Evolutionary conservation across 2,797 vertebrate genomes (phyloP).

Genomic region (Potorous gilbertii): DNA sequence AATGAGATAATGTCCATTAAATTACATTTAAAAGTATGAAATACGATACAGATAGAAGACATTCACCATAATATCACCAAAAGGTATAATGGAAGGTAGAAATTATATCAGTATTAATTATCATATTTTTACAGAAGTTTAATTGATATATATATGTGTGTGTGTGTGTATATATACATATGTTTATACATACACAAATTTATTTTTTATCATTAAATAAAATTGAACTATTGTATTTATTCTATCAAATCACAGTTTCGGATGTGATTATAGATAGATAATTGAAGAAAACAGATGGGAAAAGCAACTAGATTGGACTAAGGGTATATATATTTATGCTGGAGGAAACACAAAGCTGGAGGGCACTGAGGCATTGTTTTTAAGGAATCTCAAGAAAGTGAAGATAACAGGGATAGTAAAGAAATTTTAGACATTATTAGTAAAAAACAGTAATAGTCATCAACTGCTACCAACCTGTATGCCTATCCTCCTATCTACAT

Average conservation of each 20-base stretch:
- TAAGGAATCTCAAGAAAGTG: not conserved
- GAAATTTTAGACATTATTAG: not conserved
- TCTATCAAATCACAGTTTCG: not conserved
- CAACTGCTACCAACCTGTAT: not conserved
- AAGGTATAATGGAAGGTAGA: not conserved
- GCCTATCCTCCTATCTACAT: not conserved
- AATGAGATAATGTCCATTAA: constrained; percentile 16
- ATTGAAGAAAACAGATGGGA: not conserved
- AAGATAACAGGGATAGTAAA: not conserved
- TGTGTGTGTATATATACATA: too few relatives aligned
- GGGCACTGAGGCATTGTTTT: not conserved
- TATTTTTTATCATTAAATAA: not conserved
- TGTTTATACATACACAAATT: not conserved
- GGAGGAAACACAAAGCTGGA: not conserved
- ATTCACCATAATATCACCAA: not conserved
- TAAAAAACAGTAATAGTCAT: not conserved
- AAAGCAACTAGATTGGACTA: not conserved
- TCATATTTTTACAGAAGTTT: not conserved
- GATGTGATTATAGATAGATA: not conserved
- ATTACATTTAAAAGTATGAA: constrained; percentile 29
- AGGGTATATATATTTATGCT: not conserved
- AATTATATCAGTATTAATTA: not conserved
- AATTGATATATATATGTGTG: not conserved
- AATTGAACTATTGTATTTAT: not conserved
- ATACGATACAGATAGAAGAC: not conserved